Base-by-base conservation (phyloP, 1,140 invertebrate species). In the Trissolcus basalis region DNA sequence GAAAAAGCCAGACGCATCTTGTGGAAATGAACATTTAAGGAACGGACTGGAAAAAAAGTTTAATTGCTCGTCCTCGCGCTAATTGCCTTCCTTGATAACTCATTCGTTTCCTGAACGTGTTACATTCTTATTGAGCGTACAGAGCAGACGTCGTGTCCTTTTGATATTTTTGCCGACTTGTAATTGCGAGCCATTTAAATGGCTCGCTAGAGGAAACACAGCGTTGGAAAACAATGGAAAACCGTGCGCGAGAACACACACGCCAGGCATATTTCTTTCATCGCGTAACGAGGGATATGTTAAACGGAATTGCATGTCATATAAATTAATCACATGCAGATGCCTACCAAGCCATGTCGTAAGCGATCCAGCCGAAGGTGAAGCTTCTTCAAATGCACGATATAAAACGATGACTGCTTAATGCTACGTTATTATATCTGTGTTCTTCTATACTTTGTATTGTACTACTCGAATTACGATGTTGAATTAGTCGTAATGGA, bases 281-380 rank as follows among this genome's bases (percentile, higher is more conserved):
- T 58, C 61, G 67, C 63, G 48, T 63, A 77, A 71, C 55, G 45
- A 71, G 74, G 41, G 68, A 67, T 71, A 71, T 47, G 68, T 77
- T 77, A 68, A 77, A 71, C 63, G 74, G 65, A 77, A 71, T 77
- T 68, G 74, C 74, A 63, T 77, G 74, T 71, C 74, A 63, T 68
- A 77, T 72, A 72, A 77, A 72, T 72, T 77, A 77, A 77, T 77
- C 63, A 59, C 75, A 72, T 72, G 63, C 68, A 68, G 67, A 77
- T 77, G 68, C 48, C 53, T 71, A 71, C 56, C 63, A 71, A 77
- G 50, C 56, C 74, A 77, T 77, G 67, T 77, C 68, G 61, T 61
- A 56, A 71, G 67, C 59, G 60, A 65, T 69, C 65, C 60, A 76
- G 13, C 59, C 53, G 56, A 56, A 61, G 74, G 68, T 69, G 67